These are phyloP conservation scores for Archips xylosteana DNA, from an alignment of 2,888 invertebrate species.

Conservation along the genomic window DNA sequence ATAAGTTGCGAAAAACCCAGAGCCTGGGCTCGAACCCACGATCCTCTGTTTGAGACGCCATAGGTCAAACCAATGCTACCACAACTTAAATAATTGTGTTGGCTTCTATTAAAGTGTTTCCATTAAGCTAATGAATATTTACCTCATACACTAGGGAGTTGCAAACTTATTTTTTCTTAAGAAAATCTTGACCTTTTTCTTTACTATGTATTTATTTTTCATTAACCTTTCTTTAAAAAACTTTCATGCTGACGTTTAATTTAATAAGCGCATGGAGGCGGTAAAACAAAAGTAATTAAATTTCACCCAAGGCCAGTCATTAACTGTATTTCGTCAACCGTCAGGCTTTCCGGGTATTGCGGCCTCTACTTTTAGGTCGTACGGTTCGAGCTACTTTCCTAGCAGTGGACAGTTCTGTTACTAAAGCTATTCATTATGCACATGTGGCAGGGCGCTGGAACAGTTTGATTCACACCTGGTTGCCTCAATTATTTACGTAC, in stretches of 20 bases:
- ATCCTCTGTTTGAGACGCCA: too few relatives aligned
- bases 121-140: neutral
- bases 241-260: neutral
- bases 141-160: neutral
- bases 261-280: slow-evolving; percentile 21
- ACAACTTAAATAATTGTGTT: too few relatives aligned
- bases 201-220: neutral
- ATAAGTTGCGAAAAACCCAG: too few relatives aligned
- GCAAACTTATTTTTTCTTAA: too few relatives aligned
- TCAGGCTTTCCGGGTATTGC: neutral
- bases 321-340: slow-evolving; percentile 25
- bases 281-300: slow-evolving; percentile 27
- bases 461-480: too few relatives aligned
- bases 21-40: too few relatives aligned
- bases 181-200: neutral
- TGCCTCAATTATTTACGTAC: too few relatives aligned
- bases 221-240: neutral
- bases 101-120: too few relatives aligned
- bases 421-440: too few relatives aligned
- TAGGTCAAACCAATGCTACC: too few relatives aligned
- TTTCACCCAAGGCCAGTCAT: slow-evolving; percentile 25
- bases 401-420: too few relatives aligned
- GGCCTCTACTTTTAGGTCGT: neutral
- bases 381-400: neutral
- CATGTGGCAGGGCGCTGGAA: too few relatives aligned